These are phyloP conservation scores for Trissolcus basalis DNA, from an alignment of 1,140 invertebrate species.

Conservation along the genomic window DNA sequence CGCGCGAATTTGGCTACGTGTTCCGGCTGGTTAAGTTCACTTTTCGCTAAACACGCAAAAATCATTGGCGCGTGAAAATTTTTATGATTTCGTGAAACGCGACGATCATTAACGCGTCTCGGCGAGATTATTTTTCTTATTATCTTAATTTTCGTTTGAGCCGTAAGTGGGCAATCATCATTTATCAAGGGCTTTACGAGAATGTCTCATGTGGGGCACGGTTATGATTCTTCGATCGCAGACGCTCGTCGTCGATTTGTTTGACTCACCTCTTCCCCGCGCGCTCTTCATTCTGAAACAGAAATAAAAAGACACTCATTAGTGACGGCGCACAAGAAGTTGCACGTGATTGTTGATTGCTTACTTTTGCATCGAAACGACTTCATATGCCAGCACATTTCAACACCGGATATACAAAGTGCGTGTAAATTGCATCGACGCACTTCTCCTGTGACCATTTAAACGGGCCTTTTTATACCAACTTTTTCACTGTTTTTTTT, in stretches of 20 bases:
- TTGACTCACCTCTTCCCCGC: slow-evolving; percentile 70
- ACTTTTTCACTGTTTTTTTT: too few species aligned
- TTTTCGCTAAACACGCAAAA: slow-evolving; percentile 36
- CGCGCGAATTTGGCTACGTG: too few species aligned
- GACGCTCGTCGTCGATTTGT: slow-evolving; percentile 22
- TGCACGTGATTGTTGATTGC: slow-evolving; percentile 44
- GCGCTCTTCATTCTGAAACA: slow-evolving; percentile 72
- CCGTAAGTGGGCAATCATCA: slow-evolving; percentile 52
- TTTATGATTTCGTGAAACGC: slow-evolving; percentile 45
- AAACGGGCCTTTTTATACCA: too few species aligned
- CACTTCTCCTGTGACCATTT: too few species aligned
- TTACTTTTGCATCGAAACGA: slow-evolving; percentile 26
- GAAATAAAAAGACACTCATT: slow-evolving; percentile 57
- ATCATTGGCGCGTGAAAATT: slow-evolving; percentile 36
- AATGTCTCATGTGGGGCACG: slow-evolving; percentile 36
- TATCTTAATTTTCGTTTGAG: slow-evolving; percentile 6
- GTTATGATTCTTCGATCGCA: slow-evolving; percentile 49
- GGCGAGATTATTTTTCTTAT: slow-evolving; percentile 1
- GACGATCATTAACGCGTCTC: slow-evolving; percentile 41
- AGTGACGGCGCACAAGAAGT: slow-evolving; percentile 41
- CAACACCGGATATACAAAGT: slow-evolving; percentile 30
- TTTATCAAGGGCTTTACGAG: slow-evolving; percentile 56
- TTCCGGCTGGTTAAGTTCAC: background rate
- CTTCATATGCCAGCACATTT: slow-evolving; percentile 37
- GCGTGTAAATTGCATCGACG: slow-evolving; percentile 17